Base-by-base conservation (phyloP, 1,140 invertebrate genomes). In the Solenopsis fugax region DNA sequence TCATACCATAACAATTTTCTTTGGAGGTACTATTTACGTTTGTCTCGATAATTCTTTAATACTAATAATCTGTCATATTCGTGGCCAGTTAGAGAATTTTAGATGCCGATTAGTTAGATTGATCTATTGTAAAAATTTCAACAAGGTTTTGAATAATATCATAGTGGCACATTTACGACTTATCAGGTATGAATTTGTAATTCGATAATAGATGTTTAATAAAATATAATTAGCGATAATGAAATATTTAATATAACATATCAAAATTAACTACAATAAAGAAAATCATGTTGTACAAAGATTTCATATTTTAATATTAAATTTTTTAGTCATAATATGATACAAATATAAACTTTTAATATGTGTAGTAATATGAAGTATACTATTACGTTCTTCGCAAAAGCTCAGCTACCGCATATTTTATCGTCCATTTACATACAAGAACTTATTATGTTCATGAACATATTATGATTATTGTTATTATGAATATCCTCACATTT, bases 41-140 rank as follows among this genome's bases (percentile, higher is more conserved):
- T 41, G 16, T 3, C 4, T 87, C 0, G 85, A 87, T 37, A 54
- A 6, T 13, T 56, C 87, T 3, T 78, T 87, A 24, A 37, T 56
- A 12, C 0, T 80, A 12, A 10, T 54, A 4, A 48, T 80, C 7
- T 12, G 87, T 45, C 73, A 80, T 16, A 88, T 88, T 37, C 64
- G 56, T 3, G 65, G 56, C 1, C 85, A 88, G 3, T 48, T 78
- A 29, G 58, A 65, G 18, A 78, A 78, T 4, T 78, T 78, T 7
- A 24, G 18, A 37, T 4, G 13, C 2, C 60, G 18, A 21, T 5
- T 75, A 16, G 4, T 50, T 9, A 52, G 9, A 5, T 48, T 78
- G 13, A 6, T 52, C 6, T 78, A 12, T 2, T 48, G 21, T 4
- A 65, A 50, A 16, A 29, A 65, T 78, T 65, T 78, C 45, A 21